Base-by-base conservation (phyloP, 2,113 vertebrate species). In the Brienomyrus brachyistius region DNA sequence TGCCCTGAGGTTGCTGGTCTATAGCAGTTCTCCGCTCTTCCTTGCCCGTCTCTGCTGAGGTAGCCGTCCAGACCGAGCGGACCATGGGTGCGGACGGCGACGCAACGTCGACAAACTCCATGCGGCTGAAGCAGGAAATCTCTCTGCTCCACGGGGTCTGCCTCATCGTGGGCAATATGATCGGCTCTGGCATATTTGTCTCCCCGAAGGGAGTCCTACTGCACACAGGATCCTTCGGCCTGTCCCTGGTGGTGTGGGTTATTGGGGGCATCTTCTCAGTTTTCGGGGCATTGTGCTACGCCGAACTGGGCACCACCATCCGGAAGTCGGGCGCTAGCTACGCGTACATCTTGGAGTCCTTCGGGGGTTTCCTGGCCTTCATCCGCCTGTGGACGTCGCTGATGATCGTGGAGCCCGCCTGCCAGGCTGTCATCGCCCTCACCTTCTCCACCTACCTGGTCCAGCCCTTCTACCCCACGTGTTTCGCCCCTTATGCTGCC, bases 151-250 rank as follows among this genome's bases (percentile, higher is more conserved):
- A 97, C 17, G 96, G 96, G 0, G 96, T 97, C 85, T 97, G 96
- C 89, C 94, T 97, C 89, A 96, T 97, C 0, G 96, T 97, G 80
- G 96, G 96, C 31, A 97, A 97, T 88, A 97, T 96, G 95, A 97
- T 97, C 1, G 96, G 96, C 66, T 96, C 96, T 0, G 96, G 96
- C 27, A 97, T 97, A 90, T 97, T 97, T 7, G 93, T 97, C 47
- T 96, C 96, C 0, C 96, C 96, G 2, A 96, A 96, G 92, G 96
- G 96, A 40, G 96, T 97, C 31, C 93, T 97, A 2, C 85, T 86
- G 35, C 90, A 96, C 92, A 96, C 95, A 0, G 96, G 96, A 40
- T 97, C 96, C 3, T 97, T 93, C 3, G 96, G 96, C 59, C 86
- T 97, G 27, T 97, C 96, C 1, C 93, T 97, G 74, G 91, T 97